phyloP scores from a whole-genome alignment of 1,140 invertebrate species.

The Brachionus paranguensis region DNA sequence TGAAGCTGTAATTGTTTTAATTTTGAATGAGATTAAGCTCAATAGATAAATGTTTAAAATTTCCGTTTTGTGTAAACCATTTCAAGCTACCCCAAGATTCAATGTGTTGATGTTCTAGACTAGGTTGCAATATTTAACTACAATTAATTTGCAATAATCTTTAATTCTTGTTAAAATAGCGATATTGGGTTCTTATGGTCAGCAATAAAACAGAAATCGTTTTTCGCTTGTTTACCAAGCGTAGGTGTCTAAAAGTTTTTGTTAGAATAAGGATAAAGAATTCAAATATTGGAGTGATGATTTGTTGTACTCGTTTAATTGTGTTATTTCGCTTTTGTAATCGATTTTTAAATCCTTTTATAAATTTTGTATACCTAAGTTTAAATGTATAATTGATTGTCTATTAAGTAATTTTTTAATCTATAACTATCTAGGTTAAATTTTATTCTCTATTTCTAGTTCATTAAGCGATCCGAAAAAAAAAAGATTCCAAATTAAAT shows the following conservation, averaged over 20 bases:
- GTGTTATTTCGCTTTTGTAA: neutral
- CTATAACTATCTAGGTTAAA: neutral
- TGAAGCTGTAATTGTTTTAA: constrained; percentile 8
- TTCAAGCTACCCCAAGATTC: neutral
- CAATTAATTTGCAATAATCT: neutral
- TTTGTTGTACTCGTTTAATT: neutral
- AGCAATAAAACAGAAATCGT: neutral
- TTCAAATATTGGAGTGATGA: constrained; percentile 19
- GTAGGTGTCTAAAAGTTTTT: neutral
- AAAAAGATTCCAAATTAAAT: neutral
- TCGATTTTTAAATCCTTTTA: neutral
- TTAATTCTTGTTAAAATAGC: constrained; percentile 21
- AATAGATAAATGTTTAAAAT: constrained; percentile 4
- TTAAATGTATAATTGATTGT: neutral
- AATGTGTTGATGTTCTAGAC: neutral
- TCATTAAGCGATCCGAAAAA: neutral
- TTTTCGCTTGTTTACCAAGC: neutral
- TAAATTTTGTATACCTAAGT: neutral
- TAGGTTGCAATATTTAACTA: neutral
- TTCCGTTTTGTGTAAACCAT: neutral
- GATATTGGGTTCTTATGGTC: neutral
- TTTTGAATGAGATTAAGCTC: constrained; percentile 13
- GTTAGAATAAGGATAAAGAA: constrained; percentile 12
- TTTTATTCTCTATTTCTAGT: neutral
- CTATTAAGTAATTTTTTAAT: neutral